phyloP scores from a whole-genome alignment of 2,888 invertebrate species.

The Crioceris asparagi region DNA sequence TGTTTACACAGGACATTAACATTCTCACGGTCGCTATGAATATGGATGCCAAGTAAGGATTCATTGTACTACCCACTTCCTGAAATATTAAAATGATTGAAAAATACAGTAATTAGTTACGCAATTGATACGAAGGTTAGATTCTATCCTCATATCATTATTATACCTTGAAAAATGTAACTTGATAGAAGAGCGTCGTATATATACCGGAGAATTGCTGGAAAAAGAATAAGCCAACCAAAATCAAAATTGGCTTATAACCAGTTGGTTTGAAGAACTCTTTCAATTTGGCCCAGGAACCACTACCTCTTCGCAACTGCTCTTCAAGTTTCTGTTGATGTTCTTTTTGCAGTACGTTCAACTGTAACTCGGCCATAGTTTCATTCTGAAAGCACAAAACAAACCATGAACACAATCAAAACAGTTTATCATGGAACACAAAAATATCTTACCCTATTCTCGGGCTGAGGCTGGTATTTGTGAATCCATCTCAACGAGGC shows the following conservation, averaged over 20 bases:
- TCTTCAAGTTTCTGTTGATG: conserved; percentile 40
- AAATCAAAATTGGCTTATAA: conserved; percentile 46
- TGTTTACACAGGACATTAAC: conserved; percentile 47
- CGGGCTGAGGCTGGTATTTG: conserved; percentile 38
- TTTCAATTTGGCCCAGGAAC: conserved; percentile 31
- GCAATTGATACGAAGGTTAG: no score
- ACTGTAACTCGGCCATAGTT: conserved; percentile 42
- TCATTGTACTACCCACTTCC: conserved; percentile 42
- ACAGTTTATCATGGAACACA: not conserved
- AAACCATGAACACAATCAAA: not conserved
- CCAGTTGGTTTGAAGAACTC: conserved; percentile 45
- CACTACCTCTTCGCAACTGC: conserved; percentile 29
- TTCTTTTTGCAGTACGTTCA: conserved; percentile 43
- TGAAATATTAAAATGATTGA: conserved; percentile 20
- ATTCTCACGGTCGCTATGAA: conserved; percentile 46
- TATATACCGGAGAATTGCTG: conserved; percentile 53
- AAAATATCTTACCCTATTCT: conserved; percentile 31
- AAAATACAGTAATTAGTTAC: no score
- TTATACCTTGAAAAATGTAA: conserved; percentile 47
- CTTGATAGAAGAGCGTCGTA: conserved; percentile 50
- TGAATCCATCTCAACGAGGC: conserved; percentile 42
- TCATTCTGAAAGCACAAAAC: conserved; percentile 29
- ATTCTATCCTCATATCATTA: no score
- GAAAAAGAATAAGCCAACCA: conserved; percentile 45
- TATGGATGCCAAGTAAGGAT: conserved; percentile 46